Percentiles rank a stretch among this genome's conserved stretches.
Conservation (phyloP, 2,113 vertebrate species). For the Holacanthus passer region DNA sequence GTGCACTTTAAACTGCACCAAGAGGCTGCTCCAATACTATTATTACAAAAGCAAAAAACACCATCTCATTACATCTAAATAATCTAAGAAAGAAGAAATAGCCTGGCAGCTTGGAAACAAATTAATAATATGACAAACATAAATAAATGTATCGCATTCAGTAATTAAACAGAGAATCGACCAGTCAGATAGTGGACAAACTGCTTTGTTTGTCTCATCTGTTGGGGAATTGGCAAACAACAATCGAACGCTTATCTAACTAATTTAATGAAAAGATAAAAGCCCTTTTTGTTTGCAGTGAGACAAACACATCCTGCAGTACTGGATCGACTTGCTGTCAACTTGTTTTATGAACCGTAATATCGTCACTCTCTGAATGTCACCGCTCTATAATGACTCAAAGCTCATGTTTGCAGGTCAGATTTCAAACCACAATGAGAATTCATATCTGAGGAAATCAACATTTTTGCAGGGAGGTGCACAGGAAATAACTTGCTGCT, state of each 20-base stretch:
- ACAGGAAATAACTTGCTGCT: too few relatives aligned
- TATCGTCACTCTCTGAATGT: background rate
- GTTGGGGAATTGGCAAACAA: too few relatives aligned
- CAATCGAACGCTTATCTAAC: background rate
- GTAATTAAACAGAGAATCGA: too few relatives aligned
- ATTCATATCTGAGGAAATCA: too few relatives aligned
- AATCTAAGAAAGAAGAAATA: too few relatives aligned
- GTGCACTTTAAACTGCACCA: background rate
- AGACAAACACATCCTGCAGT: too few relatives aligned
- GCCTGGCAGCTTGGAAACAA: background rate
- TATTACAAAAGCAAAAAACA: background rate
- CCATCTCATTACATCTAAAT: background rate
- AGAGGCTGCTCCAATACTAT: background rate
- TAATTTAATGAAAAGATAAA: background rate
- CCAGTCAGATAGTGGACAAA: too few relatives aligned
- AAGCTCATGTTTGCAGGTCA: background rate
- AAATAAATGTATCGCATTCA: background rate
- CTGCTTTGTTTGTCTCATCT: too few relatives aligned
- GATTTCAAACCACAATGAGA: too few relatives aligned
- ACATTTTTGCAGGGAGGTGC: too few relatives aligned
- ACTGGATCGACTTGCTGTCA: background rate
- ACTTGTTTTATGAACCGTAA: too few relatives aligned
- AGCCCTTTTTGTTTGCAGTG: background rate
- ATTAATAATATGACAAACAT: background rate
- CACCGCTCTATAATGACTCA: background rate